A percentile compares a stretch with the other conserved stretches of the same genome.
phyloP scores from a whole-genome alignment of 2,888 invertebrate genomes.

The Drosophila crucigera region DNA sequence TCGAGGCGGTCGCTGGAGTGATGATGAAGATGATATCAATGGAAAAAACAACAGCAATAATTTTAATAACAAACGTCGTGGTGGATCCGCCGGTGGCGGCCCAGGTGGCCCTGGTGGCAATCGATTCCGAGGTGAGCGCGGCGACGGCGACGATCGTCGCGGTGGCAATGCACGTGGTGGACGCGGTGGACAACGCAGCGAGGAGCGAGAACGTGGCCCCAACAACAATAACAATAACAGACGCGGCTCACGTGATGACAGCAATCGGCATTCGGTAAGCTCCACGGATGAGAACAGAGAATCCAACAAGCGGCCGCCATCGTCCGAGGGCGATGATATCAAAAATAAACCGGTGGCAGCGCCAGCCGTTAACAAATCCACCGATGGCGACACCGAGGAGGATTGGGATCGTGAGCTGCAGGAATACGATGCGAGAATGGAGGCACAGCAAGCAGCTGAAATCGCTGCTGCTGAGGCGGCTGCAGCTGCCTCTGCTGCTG shows the following conservation, averaged over 20 bases:
- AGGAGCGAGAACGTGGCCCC: constrained; percentile 64
- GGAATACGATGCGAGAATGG: constrained; percentile 80
- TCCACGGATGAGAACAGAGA: constrained; percentile 60
- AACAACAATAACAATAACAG: constrained; percentile 56
- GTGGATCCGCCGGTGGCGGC: constrained; percentile 72
- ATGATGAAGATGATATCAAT: constrained; percentile 67
- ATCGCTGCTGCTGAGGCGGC: constrained; percentile 19
- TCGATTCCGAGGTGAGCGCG: constrained; percentile 80
- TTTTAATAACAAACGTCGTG: constrained; percentile 80
- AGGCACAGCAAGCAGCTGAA: constrained; percentile 53
- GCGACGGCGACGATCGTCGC: constrained; percentile 73
- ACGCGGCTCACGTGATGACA: constrained; percentile 66
- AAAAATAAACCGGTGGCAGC: constrained; percentile 36
- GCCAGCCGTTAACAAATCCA: constrained; percentile 12
- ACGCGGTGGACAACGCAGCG: constrained; percentile 60
- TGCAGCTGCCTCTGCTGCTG: constrained; percentile 1
- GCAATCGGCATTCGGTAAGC: constrained; percentile 64
- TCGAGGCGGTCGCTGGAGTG: constrained; percentile 71
- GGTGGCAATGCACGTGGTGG: constrained; percentile 58
- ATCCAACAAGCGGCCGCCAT: constrained; percentile 18
- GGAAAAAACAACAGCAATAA: constrained; percentile 49
- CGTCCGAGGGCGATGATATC: constrained; percentile 31
- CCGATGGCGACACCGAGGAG: constrained; percentile 82
- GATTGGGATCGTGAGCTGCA: constrained; percentile 84
- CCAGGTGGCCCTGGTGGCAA: constrained; percentile 65